phyloP scores from a whole-genome alignment of 1,140 invertebrate genomes.

The Triops cancriformis region DNA sequence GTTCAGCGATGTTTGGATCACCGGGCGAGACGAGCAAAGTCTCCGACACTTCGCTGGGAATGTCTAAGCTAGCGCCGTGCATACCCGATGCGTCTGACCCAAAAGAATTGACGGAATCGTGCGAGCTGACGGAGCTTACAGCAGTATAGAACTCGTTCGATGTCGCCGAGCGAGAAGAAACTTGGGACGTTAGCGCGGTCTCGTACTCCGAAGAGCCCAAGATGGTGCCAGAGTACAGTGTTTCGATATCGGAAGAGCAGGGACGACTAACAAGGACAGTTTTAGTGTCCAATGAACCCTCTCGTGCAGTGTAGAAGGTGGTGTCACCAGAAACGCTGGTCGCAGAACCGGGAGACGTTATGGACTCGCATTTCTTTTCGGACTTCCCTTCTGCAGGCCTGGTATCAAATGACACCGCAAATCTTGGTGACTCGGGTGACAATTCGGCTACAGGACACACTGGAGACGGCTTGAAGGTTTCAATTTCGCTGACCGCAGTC shows the following conservation, averaged over 20 bases:
- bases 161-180: slow-evolving; percentile 57
- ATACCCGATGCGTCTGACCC: slow-evolving; percentile 74
- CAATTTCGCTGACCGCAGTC: neutral
- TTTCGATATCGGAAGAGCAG: slow-evolving; percentile 78
- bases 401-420: neutral
- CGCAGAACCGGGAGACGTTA: slow-evolving; percentile 14
- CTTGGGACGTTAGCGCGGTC: slow-evolving; percentile 69
- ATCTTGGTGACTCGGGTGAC: neutral
- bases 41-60: slow-evolving; percentile 77
- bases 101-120: slow-evolving; percentile 78
- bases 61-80: slow-evolving; percentile 73
- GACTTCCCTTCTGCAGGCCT: neutral
- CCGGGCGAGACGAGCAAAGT: slow-evolving; percentile 69
- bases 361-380: neutral
- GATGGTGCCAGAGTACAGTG: slow-evolving; percentile 43
- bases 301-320: slow-evolving; percentile 72
- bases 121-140: slow-evolving; percentile 57
- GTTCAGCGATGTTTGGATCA: slow-evolving; percentile 40
- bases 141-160: slow-evolving; percentile 79
- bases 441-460: neutral
- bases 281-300: slow-evolving; percentile 54
- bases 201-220: slow-evolving; percentile 72
- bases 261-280: slow-evolving; percentile 54
- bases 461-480: slow-evolving; percentile 15
- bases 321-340: slow-evolving; percentile 64